A percentile compares a stretch with the other conserved stretches of the same genome.
These are phyloP conservation scores for Hyposoter dolosus DNA, from an alignment of 2,888 invertebrate species.

Conservation along the genomic window DNA sequence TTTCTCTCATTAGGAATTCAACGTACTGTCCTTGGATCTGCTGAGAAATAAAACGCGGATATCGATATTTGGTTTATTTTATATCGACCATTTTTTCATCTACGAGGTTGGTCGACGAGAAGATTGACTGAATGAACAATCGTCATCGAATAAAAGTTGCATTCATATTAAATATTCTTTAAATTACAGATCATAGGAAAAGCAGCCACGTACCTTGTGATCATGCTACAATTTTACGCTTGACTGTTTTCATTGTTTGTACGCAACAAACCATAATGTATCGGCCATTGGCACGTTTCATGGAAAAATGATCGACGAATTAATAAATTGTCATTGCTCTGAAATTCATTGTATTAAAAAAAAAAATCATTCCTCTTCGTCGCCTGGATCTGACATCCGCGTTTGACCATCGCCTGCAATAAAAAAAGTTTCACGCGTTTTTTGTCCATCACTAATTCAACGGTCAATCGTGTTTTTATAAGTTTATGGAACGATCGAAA, in stretches of 20 bases:
- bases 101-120: conserved; percentile 33
- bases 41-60: conserved; percentile 42
- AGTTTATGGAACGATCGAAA: not conserved
- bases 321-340: not conserved
- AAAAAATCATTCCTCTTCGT: too few species aligned
- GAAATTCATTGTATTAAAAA: not conserved
- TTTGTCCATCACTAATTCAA: not conserved
- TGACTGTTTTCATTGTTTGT: not conserved
- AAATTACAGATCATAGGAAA: conserved; percentile 42
- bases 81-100: conserved; percentile 37
- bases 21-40: conserved; percentile 39
- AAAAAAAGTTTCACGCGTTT: not conserved
- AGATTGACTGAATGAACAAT: not conserved
- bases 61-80: conserved; percentile 42
- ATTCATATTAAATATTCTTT: not conserved
- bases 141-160: not conserved
- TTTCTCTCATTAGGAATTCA: conserved; percentile 26
- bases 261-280: not conserved
- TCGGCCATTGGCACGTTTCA: not conserved
- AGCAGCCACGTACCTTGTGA: conserved; percentile 6
- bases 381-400: too few species aligned
- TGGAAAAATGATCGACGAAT: not conserved
- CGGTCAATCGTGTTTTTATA: not conserved
- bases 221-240: conserved; percentile 55
- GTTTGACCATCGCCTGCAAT: not conserved